A percentile compares a stretch with the other conserved stretches of the same genome.
Conservation (phyloP, 2,797 vertebrate genomes). For the Acestrorhynchus altus region DNA sequence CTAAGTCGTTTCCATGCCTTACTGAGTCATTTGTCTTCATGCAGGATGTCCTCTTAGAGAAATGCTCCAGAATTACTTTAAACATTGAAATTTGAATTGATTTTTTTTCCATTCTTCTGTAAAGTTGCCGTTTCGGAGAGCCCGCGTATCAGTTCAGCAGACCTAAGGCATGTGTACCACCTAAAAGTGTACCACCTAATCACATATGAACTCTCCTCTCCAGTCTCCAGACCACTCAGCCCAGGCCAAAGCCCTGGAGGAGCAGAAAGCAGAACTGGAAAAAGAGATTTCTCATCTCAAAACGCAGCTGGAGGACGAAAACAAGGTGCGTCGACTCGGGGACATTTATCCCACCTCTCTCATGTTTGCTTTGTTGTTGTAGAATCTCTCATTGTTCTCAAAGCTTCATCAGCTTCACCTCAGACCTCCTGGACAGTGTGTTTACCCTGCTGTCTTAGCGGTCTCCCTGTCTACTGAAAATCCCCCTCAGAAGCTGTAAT, state of each 20-base stretch:
- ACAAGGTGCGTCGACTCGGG: too few relatives aligned
- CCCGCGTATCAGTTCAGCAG: too few relatives aligned
- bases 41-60: too few relatives aligned
- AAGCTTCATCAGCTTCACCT: constrained; percentile 29
- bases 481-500: constrained; percentile 41
- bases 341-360: too few relatives aligned
- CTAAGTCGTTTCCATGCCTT: too few relatives aligned
- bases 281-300: constrained; percentile 83
- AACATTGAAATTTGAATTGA: too few relatives aligned
- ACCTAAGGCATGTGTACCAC: too few relatives aligned
- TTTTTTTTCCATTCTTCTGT: too few relatives aligned
- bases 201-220: constrained; percentile 34
- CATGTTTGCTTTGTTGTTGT: too few relatives aligned
- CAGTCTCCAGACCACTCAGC: constrained; percentile 79
- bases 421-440: constrained; percentile 28
- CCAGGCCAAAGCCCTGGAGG: constrained; percentile 86
- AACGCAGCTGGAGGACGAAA: constrained; percentile 84
- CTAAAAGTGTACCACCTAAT: neutral
- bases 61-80: too few relatives aligned
- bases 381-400: neutral
- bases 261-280: constrained; percentile 87
- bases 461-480: constrained; percentile 9
- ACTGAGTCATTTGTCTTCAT: too few relatives aligned
- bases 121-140: too few relatives aligned
- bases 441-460: constrained; percentile 18